A percentile compares a stretch with the other conserved stretches of the same genome.
phyloP scores from a whole-genome alignment of 2,113 vertebrate genomes.

The Nansenia antarctica region DNA sequence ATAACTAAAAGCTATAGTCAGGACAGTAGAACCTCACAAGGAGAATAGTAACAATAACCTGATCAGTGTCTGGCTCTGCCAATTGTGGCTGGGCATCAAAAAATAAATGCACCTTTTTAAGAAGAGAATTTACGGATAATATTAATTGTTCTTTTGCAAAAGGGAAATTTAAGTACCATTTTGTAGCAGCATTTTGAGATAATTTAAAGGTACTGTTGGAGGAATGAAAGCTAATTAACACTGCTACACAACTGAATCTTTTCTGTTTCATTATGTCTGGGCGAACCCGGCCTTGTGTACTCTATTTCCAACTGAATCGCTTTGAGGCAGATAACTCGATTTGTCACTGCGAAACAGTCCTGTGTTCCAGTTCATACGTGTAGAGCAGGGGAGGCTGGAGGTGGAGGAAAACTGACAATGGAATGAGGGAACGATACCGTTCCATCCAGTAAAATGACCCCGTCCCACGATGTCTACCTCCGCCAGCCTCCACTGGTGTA shows the following conservation, averaged over 20 bases:
- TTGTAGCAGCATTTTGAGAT: conserved; percentile 56
- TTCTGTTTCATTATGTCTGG: conserved; percentile 49
- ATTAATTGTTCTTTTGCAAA: conserved; percentile 47
- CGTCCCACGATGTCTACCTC: too few species aligned
- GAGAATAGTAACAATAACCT: too few species aligned
- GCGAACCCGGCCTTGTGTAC: not conserved
- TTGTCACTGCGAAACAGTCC: not conserved
- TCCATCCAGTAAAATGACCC: too few species aligned
- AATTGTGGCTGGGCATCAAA: not conserved
- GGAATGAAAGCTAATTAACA: conserved; percentile 67
- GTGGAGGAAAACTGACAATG: too few species aligned
- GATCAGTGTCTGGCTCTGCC: too few species aligned
- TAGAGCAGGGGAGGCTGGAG: too few species aligned
- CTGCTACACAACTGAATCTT: conserved; percentile 56
- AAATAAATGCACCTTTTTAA: conserved; percentile 27
- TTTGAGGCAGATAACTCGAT: not conserved
- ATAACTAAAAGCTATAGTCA: too few species aligned
- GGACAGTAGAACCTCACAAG: too few species aligned
- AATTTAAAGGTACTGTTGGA: conserved; percentile 61
- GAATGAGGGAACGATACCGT: too few species aligned
- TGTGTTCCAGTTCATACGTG: too few species aligned
- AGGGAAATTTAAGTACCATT: conserved; percentile 57
- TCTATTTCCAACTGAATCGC: not conserved
- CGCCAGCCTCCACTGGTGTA: too few species aligned
- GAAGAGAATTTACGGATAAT: conserved; percentile 34